Conservation (phyloP, 2,888 invertebrate genomes). For the Netelia fuscicornis region DNA sequence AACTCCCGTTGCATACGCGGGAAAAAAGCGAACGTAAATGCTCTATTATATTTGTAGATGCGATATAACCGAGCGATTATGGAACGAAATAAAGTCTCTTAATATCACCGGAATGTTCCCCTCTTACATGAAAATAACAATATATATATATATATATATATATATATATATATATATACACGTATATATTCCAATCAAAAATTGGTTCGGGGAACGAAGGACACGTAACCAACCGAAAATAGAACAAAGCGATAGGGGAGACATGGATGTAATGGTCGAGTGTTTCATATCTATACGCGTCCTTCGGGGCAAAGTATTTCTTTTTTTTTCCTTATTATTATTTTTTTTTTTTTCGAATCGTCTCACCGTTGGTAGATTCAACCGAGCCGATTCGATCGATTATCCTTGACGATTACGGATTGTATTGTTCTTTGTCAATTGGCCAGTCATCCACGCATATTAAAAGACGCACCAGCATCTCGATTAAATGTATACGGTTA, state of each 20-base stretch:
- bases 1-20: not conserved
- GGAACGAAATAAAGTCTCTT: not conserved
- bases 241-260: not conserved
- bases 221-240: not conserved
- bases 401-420: not conserved
- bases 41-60: not conserved
- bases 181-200: not conserved
- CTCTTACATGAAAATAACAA: slow-evolving; percentile 4
- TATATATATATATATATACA: too few species aligned
- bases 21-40: not conserved
- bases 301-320: too few species aligned
- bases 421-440: slow-evolving; percentile 5
- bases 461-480: too few species aligned
- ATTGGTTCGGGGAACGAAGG: not conserved
- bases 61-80: slow-evolving; percentile 9
- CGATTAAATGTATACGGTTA: too few species aligned
- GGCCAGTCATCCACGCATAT: not conserved
- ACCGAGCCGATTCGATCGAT: not conserved
- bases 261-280: not conserved
- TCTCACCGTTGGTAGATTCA: not conserved
- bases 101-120: not conserved
- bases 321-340: not conserved
- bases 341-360: not conserved
- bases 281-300: too few species aligned
- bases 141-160: not conserved